Evolutionary conservation across 2,113 vertebrate genomes (phyloP), one percentile per base, ranked within the genome.

Genomic region (Motacilla alba): DNA sequence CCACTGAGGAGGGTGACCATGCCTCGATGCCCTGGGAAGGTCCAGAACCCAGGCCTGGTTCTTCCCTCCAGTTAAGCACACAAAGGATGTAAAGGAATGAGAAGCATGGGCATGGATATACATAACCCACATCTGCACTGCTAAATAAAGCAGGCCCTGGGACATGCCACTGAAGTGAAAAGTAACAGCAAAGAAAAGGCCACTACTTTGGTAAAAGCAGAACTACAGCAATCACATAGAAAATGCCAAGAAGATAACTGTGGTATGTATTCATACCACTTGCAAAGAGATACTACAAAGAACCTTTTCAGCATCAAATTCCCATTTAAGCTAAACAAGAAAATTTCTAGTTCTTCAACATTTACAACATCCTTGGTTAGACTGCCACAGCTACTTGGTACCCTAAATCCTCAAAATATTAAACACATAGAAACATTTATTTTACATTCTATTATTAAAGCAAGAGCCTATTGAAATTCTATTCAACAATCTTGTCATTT

Each of bases 241-340:
- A 83, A 93, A 94, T 4, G 12, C 23, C 50, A 28, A 7, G 31
- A 73, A 80, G 28, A 10, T 13, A 69, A 58, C 20, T 11, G 18
- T 1, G 10, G 17, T 33, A 72, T 26, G 33, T 44, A n/a, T 15
- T 62, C 0, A 0, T 26, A 37, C 8, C 0, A 3, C 18, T 58
- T 46, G 31, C 0, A 0, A 87, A 56, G 30, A 81, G 15, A 27
- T 10, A 37, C 19, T 41, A n/a, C 8, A 44, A 66, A 70, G 3
- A 89, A 49, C 7, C 9, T 59, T 72, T 31, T 37, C 21, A 73
- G 53, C 31, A 68, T 27, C 52, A 20, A 60, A 73, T 26, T 60
- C 15, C 10, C 13, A 35, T 27, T 69, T 49, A 76, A 70, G 46
- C 46, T 41, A n/a, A 68, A 56, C 6, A 73, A 43, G 41, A 83